Evolutionary conservation across 2,797 vertebrate species (phyloP), one percentile per base, ranked within the genome.

Genomic region (Poecilia wingei): DNA sequence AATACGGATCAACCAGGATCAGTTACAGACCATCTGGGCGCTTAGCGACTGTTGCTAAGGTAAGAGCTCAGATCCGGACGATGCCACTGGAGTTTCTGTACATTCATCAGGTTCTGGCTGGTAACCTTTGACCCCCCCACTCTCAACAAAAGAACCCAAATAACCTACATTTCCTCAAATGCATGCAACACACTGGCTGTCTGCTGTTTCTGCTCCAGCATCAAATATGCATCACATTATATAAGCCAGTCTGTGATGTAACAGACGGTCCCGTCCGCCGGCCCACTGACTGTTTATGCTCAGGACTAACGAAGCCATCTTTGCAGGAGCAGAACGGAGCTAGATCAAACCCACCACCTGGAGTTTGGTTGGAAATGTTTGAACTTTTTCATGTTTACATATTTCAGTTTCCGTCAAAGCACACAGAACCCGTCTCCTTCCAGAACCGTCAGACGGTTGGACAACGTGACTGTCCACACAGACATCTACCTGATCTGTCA

Each of bases 151-250:
- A 64, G 49, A 84, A 86, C 84, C 72, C 81, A 81, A 7, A 87
- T 57, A 79, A 78, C 69, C 74, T 82, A 81, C 69, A 78, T 78
- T 79, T 76, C 77, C 79, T 84, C 74, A 66, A 36, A 39, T 8
- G 16, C 33, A 20, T 1, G 18, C 36, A 66, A 39, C 74, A 79
- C 57, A 77, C 71, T 72, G 55, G 46, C 46, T 16, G 14, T 46
- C 1, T 46, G 45, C 45, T 47, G 14, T 1, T 43, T 43, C 9
- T 43, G 41, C 7, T 85, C 83, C 83, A 75, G 79, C 88, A 95
- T 95, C 90, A 94, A 94, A 95, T 93, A 93, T 94, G 93, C 91
- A 94, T 92, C 84, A 83, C 87, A 94, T 95, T 94, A 95, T 91
- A 93, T 94, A 95, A 96, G 78, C 86, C 80, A 76, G 61, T 8